Percentiles rank a stretch among this genome's conserved stretches.
Conservation (phyloP, 2,888 invertebrate genomes). For the Tigriopus californicus region DNA sequence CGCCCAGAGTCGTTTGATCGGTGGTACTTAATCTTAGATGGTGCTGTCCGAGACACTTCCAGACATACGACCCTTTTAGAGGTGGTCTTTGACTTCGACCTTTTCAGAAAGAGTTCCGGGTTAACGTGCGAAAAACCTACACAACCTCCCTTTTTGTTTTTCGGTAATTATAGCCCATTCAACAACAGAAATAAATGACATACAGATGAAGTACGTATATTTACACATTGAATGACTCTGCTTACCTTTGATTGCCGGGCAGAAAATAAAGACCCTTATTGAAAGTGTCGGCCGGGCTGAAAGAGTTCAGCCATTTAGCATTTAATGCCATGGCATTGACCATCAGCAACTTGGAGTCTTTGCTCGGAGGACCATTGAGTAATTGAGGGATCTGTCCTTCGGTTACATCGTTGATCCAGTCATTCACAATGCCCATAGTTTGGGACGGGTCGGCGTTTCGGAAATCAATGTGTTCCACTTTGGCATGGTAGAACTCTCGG, state of each 20-base stretch:
- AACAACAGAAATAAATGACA: too few relatives aligned
- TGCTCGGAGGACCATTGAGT: constrained; percentile 21
- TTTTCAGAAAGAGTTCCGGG: too few relatives aligned
- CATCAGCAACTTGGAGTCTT: constrained; percentile 22
- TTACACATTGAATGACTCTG: too few relatives aligned
- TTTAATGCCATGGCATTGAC: constrained; percentile 22
- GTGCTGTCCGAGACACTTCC: too few relatives aligned
- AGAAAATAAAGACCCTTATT: constrained; percentile 23
- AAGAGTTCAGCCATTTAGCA: constrained; percentile 23
- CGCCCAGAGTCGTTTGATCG: too few relatives aligned
- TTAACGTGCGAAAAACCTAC: too few relatives aligned
- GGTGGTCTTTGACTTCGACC: too few relatives aligned
- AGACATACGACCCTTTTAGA: too few relatives aligned
- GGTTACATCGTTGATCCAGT: constrained; percentile 19
- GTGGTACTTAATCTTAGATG: too few relatives aligned
- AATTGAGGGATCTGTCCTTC: constrained; percentile 21
- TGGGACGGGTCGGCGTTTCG: constrained; percentile 19
- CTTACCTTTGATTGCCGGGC: constrained; percentile 20
- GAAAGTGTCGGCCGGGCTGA: constrained; percentile 23
- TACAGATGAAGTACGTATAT: too few relatives aligned
- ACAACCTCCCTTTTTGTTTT: too few relatives aligned
- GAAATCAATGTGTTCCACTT: constrained; percentile 23
- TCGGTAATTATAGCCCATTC: too few relatives aligned
- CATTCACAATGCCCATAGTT: neutral
- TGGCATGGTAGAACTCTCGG: constrained; percentile 22